Conservation (phyloP, 2,888 invertebrate species). For the Conistra vaccinii region DNA sequence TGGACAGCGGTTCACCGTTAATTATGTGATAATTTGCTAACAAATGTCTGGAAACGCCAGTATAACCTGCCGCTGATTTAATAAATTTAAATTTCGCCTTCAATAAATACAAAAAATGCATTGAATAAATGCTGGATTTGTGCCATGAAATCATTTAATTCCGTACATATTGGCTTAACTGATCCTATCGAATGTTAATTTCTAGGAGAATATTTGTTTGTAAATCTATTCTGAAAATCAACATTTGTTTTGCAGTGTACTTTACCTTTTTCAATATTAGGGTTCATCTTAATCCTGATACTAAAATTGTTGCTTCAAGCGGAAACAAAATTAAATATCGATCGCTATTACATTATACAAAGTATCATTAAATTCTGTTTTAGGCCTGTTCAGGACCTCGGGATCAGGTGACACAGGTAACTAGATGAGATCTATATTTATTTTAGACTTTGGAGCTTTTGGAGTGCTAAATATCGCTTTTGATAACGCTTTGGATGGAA, state of each 20-base stretch:
- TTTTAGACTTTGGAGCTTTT: slow-evolving; percentile 72
- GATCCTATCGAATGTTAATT: not conserved
- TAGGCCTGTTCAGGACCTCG: slow-evolving; percentile 86
- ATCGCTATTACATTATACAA: slow-evolving; percentile 80
- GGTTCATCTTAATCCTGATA: slow-evolving; percentile 25
- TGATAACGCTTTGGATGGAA: slow-evolving; percentile 60
- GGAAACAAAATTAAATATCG: slow-evolving; percentile 75
- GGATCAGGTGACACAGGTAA: slow-evolving; percentile 85
- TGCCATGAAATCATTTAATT: slow-evolving; percentile 33
- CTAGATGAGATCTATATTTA: slow-evolving; percentile 62
- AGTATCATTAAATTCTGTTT: slow-evolving; percentile 87
- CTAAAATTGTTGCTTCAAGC: slow-evolving; percentile 41
- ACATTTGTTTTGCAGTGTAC: slow-evolving; percentile 24
- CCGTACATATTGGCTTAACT: not conserved
- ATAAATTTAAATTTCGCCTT: slow-evolving; percentile 3
- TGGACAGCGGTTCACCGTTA: not conserved
- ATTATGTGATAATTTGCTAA: not conserved
- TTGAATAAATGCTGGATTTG: slow-evolving; percentile 19
- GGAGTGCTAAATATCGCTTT: slow-evolving; percentile 66
- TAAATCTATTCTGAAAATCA: slow-evolving; percentile 21
- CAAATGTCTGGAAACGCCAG: not conserved
- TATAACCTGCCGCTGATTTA: not conserved
- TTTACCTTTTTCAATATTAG: slow-evolving; percentile 40
- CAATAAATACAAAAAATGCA: slow-evolving; percentile 13
- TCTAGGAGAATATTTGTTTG: slow-evolving; percentile 12